Evolutionary conservation across 2,797 vertebrate genomes (phyloP).

Genomic region (Macrochelys suwanniensis): DNA sequence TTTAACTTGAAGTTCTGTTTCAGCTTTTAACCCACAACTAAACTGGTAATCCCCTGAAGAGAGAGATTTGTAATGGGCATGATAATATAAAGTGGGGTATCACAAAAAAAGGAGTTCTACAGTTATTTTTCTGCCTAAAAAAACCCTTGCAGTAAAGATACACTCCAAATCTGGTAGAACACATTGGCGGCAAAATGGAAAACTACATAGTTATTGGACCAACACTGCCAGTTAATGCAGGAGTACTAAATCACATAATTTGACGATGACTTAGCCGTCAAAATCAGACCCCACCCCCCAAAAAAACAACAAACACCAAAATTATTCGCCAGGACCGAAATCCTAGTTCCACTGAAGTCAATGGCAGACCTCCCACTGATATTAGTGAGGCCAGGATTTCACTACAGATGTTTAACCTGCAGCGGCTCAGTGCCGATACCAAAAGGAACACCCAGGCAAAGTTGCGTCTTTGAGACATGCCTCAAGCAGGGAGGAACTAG

Average conservation of each 20-base stretch:
- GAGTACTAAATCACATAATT: background rate
- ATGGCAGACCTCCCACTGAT: background rate
- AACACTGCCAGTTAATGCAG: background rate
- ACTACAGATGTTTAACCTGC: slow-evolving; percentile 46
- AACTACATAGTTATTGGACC: background rate
- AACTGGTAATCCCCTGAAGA: fast-evolving
- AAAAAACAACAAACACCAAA: too few relatives aligned
- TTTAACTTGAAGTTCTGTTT: background rate
- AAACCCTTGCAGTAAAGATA: fast-evolving
- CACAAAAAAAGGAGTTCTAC: background rate
- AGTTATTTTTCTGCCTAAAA: background rate
- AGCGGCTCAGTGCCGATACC: slow-evolving; percentile 54
- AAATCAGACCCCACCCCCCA: background rate
- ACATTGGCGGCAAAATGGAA: background rate
- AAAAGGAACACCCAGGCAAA: slow-evolving; percentile 63
- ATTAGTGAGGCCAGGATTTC: background rate
- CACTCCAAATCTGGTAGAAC: background rate
- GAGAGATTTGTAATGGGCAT: background rate
- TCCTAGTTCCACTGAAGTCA: background rate
- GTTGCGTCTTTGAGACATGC: slow-evolving; percentile 53
- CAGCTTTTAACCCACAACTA: background rate
- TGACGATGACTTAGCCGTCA: background rate
- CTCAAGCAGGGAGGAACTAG: background rate
- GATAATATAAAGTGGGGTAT: background rate
- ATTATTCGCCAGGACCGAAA: too few relatives aligned